Evolutionary conservation across 2,797 vertebrate species (phyloP), one percentile per base, ranked within the genome.

Genomic region (Enteromius thamalakanensis): DNA sequence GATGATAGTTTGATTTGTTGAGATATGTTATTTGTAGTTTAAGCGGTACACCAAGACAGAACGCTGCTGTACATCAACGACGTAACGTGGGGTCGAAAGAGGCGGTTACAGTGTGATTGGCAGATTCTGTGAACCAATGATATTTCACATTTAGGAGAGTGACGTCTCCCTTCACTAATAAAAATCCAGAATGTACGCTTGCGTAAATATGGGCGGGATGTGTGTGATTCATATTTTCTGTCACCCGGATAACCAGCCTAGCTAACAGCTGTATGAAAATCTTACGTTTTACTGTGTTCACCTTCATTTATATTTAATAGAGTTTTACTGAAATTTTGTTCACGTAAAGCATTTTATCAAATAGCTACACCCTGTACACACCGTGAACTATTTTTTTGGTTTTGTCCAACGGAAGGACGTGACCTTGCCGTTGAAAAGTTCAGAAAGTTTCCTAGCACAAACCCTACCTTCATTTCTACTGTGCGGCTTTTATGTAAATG

Each of bases 351-450:
- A 21, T 45, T 1, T 1, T 1, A 26, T 65, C 45, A 3, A 32
- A 58, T 2, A 1, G 23, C 2, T n/a, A 17, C 21, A 5, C 34
- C 2, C 12, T 5, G 8, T n/a, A 32, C 17, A 65, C 47, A 11
- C 47, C 6, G 0, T 32, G 7, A 26, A 42, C 3, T 21, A 26
- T 53, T 21, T 49, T 21, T 49, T 0, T 64, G 19, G 8, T 29
- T 45, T 42, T 51, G 40, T 42, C 47, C 49, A 79, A 68, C 12
- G 64, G n/a, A 84, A 89, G 84, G 86, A 83, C 88, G 65, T 91
- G 89, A 90, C 89, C 90, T 91, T 90, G 90, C 42, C 64, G 23
- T 42, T n/a, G 17, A 74, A 58, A 74, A 72, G 53, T 77, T 78
- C 23, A 60, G 8, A 60, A 55, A 81, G 64, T 85, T 76, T 80